Evolutionary conservation across 1,140 invertebrate genomes (phyloP).

Genomic region (Paracyclopina nana): DNA sequence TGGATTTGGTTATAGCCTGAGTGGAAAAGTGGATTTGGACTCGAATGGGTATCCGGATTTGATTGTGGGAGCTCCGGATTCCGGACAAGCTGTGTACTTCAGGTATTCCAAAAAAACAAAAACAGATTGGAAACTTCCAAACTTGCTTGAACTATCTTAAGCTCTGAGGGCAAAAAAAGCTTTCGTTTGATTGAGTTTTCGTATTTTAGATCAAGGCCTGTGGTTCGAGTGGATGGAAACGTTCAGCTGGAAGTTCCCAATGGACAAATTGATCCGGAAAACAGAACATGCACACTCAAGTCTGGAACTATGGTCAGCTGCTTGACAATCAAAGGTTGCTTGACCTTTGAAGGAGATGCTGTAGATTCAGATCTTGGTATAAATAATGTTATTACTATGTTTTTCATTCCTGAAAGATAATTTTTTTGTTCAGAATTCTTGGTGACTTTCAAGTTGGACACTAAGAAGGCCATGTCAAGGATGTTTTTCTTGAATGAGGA

Average conservation of each 20-base stretch:
- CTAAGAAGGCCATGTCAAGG: conserved; percentile 44
- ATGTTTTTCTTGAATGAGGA: conserved; percentile 49
- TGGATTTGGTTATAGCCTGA: no score
- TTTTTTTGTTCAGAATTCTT: background rate
- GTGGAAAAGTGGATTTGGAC: conserved; percentile 73
- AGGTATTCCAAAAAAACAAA: no score
- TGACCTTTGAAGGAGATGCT: conserved; percentile 57
- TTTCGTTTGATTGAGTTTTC: no score
- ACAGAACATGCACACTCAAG: conserved; percentile 42
- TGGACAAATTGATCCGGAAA: conserved; percentile 56
- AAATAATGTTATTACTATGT: background rate
- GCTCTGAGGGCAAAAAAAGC: no score
- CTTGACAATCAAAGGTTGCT: conserved; percentile 52
- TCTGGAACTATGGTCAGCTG: conserved; percentile 46
- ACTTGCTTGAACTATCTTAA: no score
- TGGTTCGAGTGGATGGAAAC: conserved; percentile 58
- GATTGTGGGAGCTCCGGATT: conserved; percentile 67
- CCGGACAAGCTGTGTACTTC: conserved; percentile 53
- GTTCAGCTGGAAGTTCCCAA: conserved; percentile 41
- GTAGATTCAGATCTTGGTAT: no score
- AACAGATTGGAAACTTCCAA: no score
- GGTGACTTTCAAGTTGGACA: conserved; percentile 47
- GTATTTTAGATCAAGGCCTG: conserved; percentile 48
- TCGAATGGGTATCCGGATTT: conserved; percentile 74
- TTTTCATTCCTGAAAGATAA: background rate